These are phyloP conservation scores for Littorina saxatilis DNA, from an alignment of 1,140 invertebrate genomes.

Conservation along the genomic window DNA sequence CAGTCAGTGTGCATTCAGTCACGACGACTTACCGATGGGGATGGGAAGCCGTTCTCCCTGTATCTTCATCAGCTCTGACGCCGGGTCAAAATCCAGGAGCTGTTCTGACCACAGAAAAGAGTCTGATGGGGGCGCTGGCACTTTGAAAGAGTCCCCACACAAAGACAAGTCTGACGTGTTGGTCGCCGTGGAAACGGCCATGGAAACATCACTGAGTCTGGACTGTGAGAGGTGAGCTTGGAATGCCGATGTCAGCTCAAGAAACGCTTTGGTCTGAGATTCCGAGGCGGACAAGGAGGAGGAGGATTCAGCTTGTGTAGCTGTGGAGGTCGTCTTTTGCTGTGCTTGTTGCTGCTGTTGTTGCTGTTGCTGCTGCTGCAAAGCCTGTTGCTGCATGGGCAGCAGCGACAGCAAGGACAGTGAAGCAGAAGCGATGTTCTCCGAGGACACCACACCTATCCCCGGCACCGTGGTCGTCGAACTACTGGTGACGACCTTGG, in stretches of 20 bases:
- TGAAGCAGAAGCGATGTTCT: constrained; percentile 28
- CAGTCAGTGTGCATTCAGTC: neutral
- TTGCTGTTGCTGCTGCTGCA: constrained; percentile 22
- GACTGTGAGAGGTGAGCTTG: constrained; percentile 34
- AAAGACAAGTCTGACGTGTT: constrained; percentile 43
- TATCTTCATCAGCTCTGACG: constrained; percentile 55
- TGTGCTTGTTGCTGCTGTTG: neutral
- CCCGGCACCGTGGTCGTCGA: neutral
- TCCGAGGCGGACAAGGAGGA: constrained; percentile 15
- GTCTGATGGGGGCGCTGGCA: constrained; percentile 57
- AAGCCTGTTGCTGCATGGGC: neutral
- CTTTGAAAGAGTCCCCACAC: constrained; percentile 59
- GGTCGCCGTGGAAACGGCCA: constrained; percentile 36
- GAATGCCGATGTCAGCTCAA: constrained; percentile 38
- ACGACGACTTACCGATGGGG: constrained; percentile 59
- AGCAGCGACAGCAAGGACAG: constrained; percentile 28
- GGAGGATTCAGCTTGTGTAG: constrained; percentile 6
- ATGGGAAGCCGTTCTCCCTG: constrained; percentile 66
- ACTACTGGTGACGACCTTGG: constrained; percentile 8
- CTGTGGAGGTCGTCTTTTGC: neutral
- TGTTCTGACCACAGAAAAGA: constrained; percentile 15
- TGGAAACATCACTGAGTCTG: constrained; percentile 14
- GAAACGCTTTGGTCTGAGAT: constrained; percentile 34
- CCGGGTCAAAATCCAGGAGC: constrained; percentile 45
- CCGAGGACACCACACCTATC: constrained; percentile 26